These are phyloP conservation scores for Holothuria glaberrima DNA, from an alignment of 35 echinoderm and acorn worm genomes.

Conservation along the genomic window DNA sequence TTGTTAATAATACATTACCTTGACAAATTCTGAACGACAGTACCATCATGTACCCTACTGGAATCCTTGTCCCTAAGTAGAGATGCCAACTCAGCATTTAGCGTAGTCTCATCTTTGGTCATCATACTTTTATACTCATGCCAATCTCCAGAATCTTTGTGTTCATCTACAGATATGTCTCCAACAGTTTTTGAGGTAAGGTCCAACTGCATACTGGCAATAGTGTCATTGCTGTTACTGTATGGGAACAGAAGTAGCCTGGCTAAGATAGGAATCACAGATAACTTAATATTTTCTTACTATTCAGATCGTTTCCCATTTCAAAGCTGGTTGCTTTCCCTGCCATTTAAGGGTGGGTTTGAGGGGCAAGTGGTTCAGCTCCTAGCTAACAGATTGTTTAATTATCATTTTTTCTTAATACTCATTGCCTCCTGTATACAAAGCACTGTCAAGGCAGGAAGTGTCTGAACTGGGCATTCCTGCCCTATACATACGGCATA, in stretches of 20 bases:
- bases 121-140: background rate
- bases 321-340: background rate
- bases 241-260: background rate
- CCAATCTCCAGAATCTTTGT: background rate
- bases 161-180: background rate
- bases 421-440: too few species aligned
- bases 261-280: background rate
- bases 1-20: background rate
- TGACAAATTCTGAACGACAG: conserved; percentile 28
- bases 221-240: conserved; percentile 9
- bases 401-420: too few species aligned
- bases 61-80: conserved; percentile 13
- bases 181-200: background rate
- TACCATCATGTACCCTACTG: background rate
- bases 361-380: too few species aligned
- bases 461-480: too few species aligned
- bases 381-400: too few species aligned
- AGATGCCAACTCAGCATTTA: conserved; percentile 12
- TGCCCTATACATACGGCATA: too few species aligned
- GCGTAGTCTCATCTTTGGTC: conserved; percentile 42
- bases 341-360: background rate
- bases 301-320: background rate
- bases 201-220: background rate
- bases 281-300: background rate
- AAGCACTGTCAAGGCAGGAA: too few species aligned